Evolutionary conservation across 1,140 invertebrate genomes (phyloP).

Genomic region (Orussus abietinus): DNA sequence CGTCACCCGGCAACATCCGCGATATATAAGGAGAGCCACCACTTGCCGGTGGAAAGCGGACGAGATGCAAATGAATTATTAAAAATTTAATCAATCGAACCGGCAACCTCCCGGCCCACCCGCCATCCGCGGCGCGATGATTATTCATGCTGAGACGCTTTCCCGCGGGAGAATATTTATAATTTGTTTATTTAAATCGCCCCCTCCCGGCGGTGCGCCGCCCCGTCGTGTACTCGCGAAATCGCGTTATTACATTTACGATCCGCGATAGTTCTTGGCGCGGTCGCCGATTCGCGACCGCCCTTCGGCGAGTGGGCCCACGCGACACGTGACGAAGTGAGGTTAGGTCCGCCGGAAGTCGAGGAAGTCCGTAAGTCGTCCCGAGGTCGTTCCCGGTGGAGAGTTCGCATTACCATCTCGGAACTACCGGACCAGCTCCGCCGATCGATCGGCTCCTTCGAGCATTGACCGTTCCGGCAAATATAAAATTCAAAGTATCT

Average conservation of each 20-base stretch:
- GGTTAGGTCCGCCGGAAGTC: too few species aligned
- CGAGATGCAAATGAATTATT: constrained; percentile 54
- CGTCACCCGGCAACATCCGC: too few species aligned
- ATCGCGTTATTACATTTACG: constrained; percentile 49
- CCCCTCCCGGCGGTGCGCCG: constrained; percentile 28
- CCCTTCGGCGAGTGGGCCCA: neutral
- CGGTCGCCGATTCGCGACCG: neutral
- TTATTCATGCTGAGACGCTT: constrained; percentile 53
- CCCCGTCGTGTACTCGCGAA: constrained; percentile 31
- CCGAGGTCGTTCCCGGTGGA: too few species aligned
- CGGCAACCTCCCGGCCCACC: constrained; percentile 36
- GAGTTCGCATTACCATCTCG: neutral
- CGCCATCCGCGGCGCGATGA: constrained; percentile 45
- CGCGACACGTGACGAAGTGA: too few species aligned
- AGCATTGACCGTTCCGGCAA: constrained; percentile 40
- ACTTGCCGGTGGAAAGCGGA: constrained; percentile 32
- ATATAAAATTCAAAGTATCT: constrained; percentile 44
- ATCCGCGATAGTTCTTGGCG: too few species aligned
- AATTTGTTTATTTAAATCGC: constrained; percentile 55
- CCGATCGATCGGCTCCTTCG: constrained; percentile 41
- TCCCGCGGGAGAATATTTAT: constrained; percentile 50
- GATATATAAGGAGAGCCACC: constrained; percentile 8
- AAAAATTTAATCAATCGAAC: constrained; percentile 56
- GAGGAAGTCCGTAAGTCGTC: too few species aligned
- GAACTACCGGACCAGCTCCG: neutral